Percentiles rank a stretch among this genome's conserved stretches.
Conservation (phyloP, 2,888 invertebrate genomes). For the Trilocha varians region DNA sequence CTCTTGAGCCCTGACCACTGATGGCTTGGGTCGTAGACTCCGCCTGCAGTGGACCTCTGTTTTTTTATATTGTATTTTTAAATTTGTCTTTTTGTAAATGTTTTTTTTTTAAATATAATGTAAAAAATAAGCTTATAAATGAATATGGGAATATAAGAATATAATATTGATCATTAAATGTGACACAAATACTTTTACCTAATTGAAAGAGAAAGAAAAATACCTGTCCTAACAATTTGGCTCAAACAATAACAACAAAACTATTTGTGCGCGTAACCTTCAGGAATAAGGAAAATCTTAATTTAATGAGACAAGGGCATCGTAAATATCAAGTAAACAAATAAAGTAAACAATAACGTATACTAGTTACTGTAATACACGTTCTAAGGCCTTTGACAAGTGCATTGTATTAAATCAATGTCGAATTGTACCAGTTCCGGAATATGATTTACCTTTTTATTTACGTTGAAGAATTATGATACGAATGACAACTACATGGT, state of each 20-base stretch:
- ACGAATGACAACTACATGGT: too few relatives aligned
- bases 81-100: too few relatives aligned
- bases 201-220: too few relatives aligned
- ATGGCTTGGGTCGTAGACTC: too few relatives aligned
- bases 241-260: background rate
- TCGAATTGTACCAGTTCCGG: conserved; percentile 1
- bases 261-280: background rate
- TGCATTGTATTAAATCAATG: conserved; percentile 1
- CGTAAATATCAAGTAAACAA: conserved; percentile 15
- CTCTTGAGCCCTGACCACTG: too few relatives aligned
- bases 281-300: conserved; percentile 18
- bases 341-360: background rate
- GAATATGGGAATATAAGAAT: too few relatives aligned
- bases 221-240: conserved; percentile 4
- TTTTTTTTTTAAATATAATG: too few relatives aligned
- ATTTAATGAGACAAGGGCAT: conserved; percentile 21
- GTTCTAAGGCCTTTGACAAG: conserved; percentile 1
- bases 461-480: conserved; percentile 5
- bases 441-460: conserved; percentile 5
- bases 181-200: too few relatives aligned
- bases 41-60: too few relatives aligned
- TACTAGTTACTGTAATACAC: background rate
- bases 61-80: too few relatives aligned
- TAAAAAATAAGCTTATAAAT: too few relatives aligned
- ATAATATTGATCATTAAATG: too few relatives aligned